Conservation (phyloP, 2,888 invertebrate genomes). For the Nomada hirtipes region DNA sequence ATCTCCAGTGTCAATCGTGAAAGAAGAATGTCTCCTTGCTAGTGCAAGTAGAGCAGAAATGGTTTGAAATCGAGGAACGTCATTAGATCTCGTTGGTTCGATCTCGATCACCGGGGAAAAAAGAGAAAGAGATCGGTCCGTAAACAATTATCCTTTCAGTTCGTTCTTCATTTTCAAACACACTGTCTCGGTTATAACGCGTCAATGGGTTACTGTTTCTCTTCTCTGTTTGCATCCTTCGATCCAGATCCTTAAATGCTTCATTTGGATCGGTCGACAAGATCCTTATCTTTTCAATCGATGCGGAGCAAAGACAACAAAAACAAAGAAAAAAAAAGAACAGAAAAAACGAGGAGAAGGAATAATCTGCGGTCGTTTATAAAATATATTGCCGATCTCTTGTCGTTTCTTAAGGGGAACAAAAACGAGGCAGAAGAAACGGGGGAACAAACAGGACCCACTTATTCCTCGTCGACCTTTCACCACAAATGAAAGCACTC, state of each 20-base stretch:
- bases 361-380: neutral
- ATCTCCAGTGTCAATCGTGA: constrained; percentile 16
- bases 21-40: constrained; percentile 2
- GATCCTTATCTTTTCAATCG: neutral
- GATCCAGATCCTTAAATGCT: neutral
- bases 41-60: constrained; percentile 43
- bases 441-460: constrained; percentile 40
- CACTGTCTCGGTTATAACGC: neutral
- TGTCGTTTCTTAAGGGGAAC: constrained; percentile 27
- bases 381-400: constrained; percentile 20
- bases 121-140: neutral
- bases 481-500: constrained; percentile 59
- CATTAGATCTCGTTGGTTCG: neutral
- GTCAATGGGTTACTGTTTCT: neutral
- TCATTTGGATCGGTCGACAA: neutral
- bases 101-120: neutral
- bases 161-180: neutral
- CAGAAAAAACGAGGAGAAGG: neutral
- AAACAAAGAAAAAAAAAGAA: too few species aligned
- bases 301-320: neutral
- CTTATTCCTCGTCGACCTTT: constrained; percentile 58
- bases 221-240: neutral
- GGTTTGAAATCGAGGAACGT: neutral
- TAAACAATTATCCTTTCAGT: neutral
- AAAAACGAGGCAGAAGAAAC: neutral